Evolutionary conservation across 2,113 vertebrate species (phyloP), one percentile per base, ranked within the genome.

Genomic region (Tupaia chinensis): DNA sequence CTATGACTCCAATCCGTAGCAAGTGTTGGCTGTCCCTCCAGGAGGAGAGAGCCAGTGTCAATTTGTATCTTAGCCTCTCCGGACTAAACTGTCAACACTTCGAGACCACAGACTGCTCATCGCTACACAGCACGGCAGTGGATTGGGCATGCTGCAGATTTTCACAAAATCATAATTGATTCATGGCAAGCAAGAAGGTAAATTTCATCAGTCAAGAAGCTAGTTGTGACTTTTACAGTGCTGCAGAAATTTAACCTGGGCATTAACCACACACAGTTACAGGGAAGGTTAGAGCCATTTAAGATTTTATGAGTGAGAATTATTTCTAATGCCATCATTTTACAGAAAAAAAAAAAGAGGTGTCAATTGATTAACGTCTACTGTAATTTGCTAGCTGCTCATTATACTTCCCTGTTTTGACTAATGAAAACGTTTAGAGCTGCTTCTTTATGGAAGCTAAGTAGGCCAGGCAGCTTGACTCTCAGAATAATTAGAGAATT

Each of bases 401-500:
- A 87, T 96, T 96, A 87, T 23, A 89, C 44, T 81, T 94, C 84
- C 44, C 56, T 73, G 20, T 85, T 94, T 95, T 89, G 69, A 95
- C 74, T 95, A 94, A 95, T 89, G 76, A 84, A 83, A 87, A 78
- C 1, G 0, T 94, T 92, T 95, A 87, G n/a, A 95, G 79, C 32
- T 96, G 11, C 63, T 73, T 92, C 68, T 97, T 77, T 89, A 27
- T 27, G 93, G 84, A 89, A 81, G 87, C 80, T 89, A 89, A 93
- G 58, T 94, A 87, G 83, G 80, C 72, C 80, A 90, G 83, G 68
- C 76, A 73, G 63, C 86, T 80, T 87, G 92, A 61, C 58, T 22
- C 17, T 86, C 86, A 73, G 80, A 82, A 93, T 96, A 96, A 96
- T 94, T 74, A 97, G 91, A 80, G n/a, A 78, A 89, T 93, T 94